These are phyloP conservation scores for Neodon shergylaensis DNA, from an alignment of 2,113 vertebrate genomes.

Conservation along the genomic window DNA sequence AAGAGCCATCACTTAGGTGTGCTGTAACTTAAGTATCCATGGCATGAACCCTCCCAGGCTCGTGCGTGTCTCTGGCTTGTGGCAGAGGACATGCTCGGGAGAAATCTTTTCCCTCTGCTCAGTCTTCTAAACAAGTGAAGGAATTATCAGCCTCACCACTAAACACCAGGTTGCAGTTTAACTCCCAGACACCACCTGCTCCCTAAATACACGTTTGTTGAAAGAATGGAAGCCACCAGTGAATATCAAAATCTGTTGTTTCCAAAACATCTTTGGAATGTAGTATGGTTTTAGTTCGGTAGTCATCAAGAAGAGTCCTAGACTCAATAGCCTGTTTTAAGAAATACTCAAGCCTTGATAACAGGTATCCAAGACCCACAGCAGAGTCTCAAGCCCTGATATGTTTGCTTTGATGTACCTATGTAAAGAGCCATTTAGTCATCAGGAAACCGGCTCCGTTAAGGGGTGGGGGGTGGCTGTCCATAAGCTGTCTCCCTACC, in stretches of 20 bases:
- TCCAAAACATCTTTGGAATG: constrained; percentile 78
- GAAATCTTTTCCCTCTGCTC: constrained; percentile 27
- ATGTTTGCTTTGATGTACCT: constrained; percentile 32
- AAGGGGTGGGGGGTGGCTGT: constrained; percentile 3
- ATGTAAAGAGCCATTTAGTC: constrained; percentile 46
- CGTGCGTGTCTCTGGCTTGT: constrained; percentile 12
- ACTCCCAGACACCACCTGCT: constrained; percentile 71
- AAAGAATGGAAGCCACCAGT: constrained; percentile 66
- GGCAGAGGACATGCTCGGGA: constrained; percentile 4
- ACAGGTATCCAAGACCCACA: constrained; percentile 48
- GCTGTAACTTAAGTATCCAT: not conserved
- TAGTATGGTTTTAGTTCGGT: constrained; percentile 70
- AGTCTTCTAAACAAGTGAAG: constrained; percentile 66
- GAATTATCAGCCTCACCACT: constrained; percentile 73
- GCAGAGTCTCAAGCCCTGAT: not conserved
- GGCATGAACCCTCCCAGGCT: not conserved
- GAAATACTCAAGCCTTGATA: constrained; percentile 43
- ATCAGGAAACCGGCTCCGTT: not conserved
- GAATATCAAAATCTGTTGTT: constrained; percentile 77
- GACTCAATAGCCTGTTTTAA: constrained; percentile 55
- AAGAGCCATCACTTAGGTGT: not conserved
- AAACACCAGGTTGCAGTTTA: constrained; percentile 70
- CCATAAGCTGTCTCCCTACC: constrained; percentile 15
- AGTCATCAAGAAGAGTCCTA: constrained; percentile 45
- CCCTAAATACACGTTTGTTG: constrained; percentile 75